phyloP scores from a whole-genome alignment of 2,113 vertebrate species.

The Thomomys bottae region DNA sequence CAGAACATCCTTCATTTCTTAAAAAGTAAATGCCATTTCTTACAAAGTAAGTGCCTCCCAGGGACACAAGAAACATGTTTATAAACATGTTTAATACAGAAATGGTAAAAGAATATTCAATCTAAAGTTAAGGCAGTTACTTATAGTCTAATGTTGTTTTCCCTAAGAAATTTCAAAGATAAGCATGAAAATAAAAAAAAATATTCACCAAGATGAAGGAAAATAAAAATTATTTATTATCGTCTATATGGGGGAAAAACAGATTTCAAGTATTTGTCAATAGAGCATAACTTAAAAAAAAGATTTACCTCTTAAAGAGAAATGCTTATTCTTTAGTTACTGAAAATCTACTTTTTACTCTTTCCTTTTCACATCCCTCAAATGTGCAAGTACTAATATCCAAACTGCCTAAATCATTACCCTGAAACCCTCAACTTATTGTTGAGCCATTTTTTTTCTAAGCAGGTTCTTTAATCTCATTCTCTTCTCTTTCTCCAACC shows the following conservation, averaged over 20 bases:
- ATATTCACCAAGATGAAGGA: slow-evolving; percentile 66
- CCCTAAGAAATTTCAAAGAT: slow-evolving; percentile 84
- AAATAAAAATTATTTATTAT: slow-evolving; percentile 5
- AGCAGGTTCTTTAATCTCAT: background rate
- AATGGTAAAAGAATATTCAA: slow-evolving; percentile 58
- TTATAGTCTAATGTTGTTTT: slow-evolving; percentile 85
- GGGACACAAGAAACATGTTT: background rate
- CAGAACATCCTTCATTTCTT: background rate
- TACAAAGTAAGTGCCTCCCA: background rate
- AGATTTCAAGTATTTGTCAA: background rate
- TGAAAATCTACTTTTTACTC: background rate
- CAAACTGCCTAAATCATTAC: background rate
- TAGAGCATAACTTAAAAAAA: background rate
- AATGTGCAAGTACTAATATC: background rate
- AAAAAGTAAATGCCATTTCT: background rate
- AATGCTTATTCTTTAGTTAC: background rate
- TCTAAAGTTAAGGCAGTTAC: slow-evolving; percentile 73
- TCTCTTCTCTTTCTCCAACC: background rate
- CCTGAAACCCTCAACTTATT: background rate
- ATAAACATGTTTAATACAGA: background rate
- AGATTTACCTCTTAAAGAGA: background rate
- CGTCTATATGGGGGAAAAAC: background rate
- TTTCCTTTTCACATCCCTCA: background rate
- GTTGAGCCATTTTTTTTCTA: background rate
- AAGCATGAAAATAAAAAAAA: slow-evolving; percentile 83